These are phyloP conservation scores for Zaprionus vittiger DNA, from an alignment of 1,140 invertebrate species.

Conservation along the genomic window DNA sequence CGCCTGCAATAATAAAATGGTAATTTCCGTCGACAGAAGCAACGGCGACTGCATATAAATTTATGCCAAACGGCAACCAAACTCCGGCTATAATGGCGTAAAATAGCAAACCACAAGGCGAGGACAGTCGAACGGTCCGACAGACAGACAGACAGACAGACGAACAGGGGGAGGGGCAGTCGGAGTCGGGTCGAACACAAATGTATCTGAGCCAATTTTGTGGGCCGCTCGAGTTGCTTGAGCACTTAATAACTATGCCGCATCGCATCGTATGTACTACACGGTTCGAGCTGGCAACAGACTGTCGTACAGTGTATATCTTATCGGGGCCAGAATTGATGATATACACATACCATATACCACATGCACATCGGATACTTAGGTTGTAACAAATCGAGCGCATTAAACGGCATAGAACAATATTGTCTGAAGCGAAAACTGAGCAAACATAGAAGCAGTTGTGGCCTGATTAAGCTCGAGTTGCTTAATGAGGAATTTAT, in stretches of 20 bases:
- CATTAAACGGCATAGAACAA: not conserved
- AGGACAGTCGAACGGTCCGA: not conserved
- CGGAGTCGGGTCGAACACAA: slow-evolving; percentile 3
- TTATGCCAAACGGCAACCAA: slow-evolving; percentile 74
- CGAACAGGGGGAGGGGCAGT: not conserved
- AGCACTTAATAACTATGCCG: slow-evolving; percentile 15
- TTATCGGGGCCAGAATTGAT: not conserved
- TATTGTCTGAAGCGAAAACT: not conserved
- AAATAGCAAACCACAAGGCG: slow-evolving; percentile 70
- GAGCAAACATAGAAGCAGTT: too few species aligned
- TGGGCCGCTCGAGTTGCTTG: slow-evolving; percentile 4
- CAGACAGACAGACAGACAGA: not conserved
- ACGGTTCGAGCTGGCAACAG: not conserved
- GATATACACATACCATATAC: not conserved
- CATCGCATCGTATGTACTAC: slow-evolving; percentile 1
- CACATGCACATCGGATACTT: not conserved
- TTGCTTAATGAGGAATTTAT: not conserved
- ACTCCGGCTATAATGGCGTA: slow-evolving; percentile 68
- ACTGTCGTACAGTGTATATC: not conserved
- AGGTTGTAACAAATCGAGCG: not conserved
- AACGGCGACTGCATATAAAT: slow-evolving; percentile 65
- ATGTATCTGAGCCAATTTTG: slow-evolving; percentile 12
- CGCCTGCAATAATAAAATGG: slow-evolving; percentile 79
- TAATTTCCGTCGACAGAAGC: slow-evolving; percentile 66
- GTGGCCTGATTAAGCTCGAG: not conserved